Evolutionary conservation across 2,888 invertebrate genomes (phyloP).

Genomic region (Anaspis maculata): DNA sequence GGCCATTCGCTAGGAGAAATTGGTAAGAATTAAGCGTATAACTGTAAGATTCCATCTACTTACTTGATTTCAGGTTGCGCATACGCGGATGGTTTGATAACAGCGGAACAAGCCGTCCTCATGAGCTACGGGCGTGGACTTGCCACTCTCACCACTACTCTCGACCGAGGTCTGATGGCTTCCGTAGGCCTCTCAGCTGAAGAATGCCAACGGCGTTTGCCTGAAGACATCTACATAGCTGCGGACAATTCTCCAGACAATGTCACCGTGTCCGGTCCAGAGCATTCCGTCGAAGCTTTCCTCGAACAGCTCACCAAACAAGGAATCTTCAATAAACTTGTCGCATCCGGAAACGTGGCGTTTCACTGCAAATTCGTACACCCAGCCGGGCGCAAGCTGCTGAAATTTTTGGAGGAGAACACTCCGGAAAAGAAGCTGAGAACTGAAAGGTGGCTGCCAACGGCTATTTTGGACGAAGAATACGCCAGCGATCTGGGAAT

Average conservation of each 20-base stretch:
- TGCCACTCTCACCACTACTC: constrained; percentile 35
- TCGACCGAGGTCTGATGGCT: constrained; percentile 43
- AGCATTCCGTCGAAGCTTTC: constrained; percentile 56
- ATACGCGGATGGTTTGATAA: constrained; percentile 56
- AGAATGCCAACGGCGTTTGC: constrained; percentile 49
- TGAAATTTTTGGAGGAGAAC: constrained; percentile 54
- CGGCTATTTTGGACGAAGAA: constrained; percentile 50
- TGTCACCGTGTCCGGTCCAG: constrained; percentile 85
- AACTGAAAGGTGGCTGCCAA: constrained; percentile 74
- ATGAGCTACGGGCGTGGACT: constrained; percentile 52
- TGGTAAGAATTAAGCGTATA: constrained; percentile 39
- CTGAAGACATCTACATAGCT: constrained; percentile 71
- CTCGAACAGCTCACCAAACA: constrained; percentile 56
- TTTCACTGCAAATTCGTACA: constrained; percentile 76
- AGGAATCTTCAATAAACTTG: constrained; percentile 67
- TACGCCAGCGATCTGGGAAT: constrained; percentile 62
- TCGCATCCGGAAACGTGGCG: constrained; percentile 72
- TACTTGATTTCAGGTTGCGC: constrained; percentile 42
- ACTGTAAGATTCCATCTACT: not conserved
- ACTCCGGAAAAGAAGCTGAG: constrained; percentile 60
- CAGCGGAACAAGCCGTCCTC: constrained; percentile 52
- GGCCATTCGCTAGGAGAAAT: constrained; percentile 89
- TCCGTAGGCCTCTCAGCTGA: constrained; percentile 53
- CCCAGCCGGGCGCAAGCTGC: constrained; percentile 50
- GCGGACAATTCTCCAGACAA: constrained; percentile 83